Base-by-base conservation (phyloP, 2,113 vertebrate species). In the Coreoperca whiteheadi region DNA sequence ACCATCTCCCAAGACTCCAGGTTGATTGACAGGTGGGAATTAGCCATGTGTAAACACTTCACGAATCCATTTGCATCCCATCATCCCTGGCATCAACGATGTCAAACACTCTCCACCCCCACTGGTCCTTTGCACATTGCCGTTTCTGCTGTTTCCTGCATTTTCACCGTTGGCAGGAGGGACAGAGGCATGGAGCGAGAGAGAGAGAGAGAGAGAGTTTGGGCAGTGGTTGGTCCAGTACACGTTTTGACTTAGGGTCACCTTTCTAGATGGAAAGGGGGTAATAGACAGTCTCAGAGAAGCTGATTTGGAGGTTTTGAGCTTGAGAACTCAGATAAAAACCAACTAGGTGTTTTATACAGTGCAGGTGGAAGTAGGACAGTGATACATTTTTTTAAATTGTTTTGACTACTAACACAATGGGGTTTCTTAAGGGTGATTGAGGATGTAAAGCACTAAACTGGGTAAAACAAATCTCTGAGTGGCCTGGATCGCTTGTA, bases 11-110 rank as follows among this genome's bases (percentile, higher is more conserved):
- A 77, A 85, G 87, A 86, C 61, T 87, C 74, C 67, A 41, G 48
- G 37, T 79, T 94, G 94, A 95, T 79, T 93, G 93, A 87, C 94
- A 91, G 92, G 60, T 90, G 77, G 90, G 90, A 94, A 93, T 94
- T 94, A 94, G 88, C 85, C 78, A 89, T 75, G 85, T 93, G 93
- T 92, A 94, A 93, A 95, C 91, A 94, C 86, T 85, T 81, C 73
- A 86, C 39, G 78, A 81, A 92, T 84, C 72, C 81, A 94, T 94
- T 95, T 94, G 89, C 92, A 94, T 94, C 85, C 85, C 86, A 91
- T 93, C 86, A 92, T 83, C 69, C 54, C 60, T 77, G 72, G 77
- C 68, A 77, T 87, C 80, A 71, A 72, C 11, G 6, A 74, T 85
- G 87, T 87, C 81, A 80, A 83, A 81, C 85, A 89, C 54, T 30